A percentile compares a stretch with the other conserved stretches of the same genome.
Conservation (phyloP, 53 echinoderm and acorn worm species). For the Paracentrotus lividus region DNA sequence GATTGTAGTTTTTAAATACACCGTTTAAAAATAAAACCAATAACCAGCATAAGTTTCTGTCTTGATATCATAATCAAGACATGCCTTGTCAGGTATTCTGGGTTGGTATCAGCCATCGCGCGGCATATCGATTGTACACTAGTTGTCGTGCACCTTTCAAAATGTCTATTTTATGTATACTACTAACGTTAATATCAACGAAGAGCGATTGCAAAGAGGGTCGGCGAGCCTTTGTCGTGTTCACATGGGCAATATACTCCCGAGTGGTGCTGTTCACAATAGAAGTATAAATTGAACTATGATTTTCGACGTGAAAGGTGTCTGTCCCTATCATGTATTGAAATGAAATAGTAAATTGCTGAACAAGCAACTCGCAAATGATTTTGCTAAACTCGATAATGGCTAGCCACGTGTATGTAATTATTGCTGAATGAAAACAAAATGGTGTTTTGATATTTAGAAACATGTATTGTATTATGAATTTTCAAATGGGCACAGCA, state of each 20-base stretch:
- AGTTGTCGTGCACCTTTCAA: neutral
- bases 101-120: neutral
- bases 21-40: neutral
- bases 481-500: neutral
- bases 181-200: slow-evolving; percentile 49
- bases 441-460: neutral
- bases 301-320: neutral
- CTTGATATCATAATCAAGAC: neutral
- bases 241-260: neutral
- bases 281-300: neutral
- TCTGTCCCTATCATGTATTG: neutral
- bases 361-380: neutral
- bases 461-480: neutral
- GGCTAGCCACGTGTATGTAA: too few species aligned
- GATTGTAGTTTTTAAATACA: neutral
- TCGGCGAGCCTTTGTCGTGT: slow-evolving; percentile 58
- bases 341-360: neutral
- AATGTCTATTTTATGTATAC: neutral
- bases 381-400: neutral
- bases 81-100: neutral
- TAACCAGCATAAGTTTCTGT: neutral
- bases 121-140: neutral
- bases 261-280: neutral
- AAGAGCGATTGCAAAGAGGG: slow-evolving; percentile 21
- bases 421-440: neutral